These are phyloP conservation scores for Muscidifurax raptorellus DNA, from an alignment of 1,140 invertebrate species.

Conservation along the genomic window DNA sequence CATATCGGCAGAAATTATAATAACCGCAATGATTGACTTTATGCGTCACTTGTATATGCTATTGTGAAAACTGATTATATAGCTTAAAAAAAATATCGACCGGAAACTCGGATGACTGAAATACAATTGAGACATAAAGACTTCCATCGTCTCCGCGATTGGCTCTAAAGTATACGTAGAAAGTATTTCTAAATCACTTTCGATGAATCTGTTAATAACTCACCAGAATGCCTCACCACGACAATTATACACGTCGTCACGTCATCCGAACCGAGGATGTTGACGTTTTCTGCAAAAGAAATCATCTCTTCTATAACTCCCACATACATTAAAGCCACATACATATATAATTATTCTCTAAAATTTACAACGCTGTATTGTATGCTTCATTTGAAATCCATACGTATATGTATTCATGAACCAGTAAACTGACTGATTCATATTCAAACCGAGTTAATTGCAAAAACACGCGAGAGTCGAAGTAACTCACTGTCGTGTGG, in stretches of 20 bases:
- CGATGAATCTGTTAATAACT: conserved; percentile 69
- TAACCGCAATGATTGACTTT: not conserved
- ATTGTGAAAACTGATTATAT: not conserved
- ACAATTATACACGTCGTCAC: conserved; percentile 95
- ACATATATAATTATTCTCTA: too few relatives aligned
- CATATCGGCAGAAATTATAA: too few relatives aligned
- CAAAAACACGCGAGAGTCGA: not conserved
- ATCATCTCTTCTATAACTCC: not conserved
- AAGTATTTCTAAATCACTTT: too few relatives aligned
- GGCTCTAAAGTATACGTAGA: too few relatives aligned
- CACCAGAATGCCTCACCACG: conserved; percentile 93
- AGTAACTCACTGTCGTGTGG: conserved; percentile 90
- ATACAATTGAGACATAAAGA: too few relatives aligned
- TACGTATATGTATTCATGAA: too few relatives aligned
- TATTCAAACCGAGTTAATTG: not conserved
- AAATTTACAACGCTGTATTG: not conserved
- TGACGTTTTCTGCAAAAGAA: conserved; percentile 84
- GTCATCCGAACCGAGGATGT: conserved; percentile 94
- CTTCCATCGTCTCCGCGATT: too few relatives aligned
- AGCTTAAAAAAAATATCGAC: not conserved
- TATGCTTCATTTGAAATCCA: not conserved
- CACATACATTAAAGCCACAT: not conserved
- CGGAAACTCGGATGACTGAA: not conserved
- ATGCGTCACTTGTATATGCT: not conserved
- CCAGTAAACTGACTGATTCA: not conserved